Evolutionary conservation across 2,888 invertebrate genomes (phyloP).

Genomic region (Platycheirus albimanus): DNA sequence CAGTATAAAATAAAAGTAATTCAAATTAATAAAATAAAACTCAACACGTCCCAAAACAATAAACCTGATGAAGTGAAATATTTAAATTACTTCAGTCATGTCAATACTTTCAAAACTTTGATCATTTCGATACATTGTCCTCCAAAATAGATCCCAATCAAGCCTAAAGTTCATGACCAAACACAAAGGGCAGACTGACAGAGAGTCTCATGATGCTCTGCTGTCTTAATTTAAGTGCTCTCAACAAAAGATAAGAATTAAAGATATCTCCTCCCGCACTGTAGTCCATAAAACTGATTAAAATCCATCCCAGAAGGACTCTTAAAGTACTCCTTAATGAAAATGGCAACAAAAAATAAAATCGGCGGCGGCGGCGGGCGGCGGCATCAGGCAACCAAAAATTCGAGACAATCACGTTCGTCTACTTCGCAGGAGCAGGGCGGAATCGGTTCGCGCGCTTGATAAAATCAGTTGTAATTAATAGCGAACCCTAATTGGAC

Average conservation of each 20-base stretch:
- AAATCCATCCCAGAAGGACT: conserved; percentile 10
- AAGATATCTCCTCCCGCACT: conserved; percentile 6
- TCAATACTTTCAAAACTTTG: neutral
- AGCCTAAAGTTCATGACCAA: neutral
- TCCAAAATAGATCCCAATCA: neutral
- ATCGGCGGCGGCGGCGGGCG: too few relatives aligned
- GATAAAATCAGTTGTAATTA: conserved; percentile 19
- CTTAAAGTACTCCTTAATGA: conserved; percentile 6
- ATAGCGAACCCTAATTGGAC: conserved; percentile 12
- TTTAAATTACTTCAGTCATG: neutral
- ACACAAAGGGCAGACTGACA: too few relatives aligned
- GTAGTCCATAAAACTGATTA: conserved; percentile 32
- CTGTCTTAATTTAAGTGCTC: neutral
- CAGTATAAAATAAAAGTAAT: too few relatives aligned
- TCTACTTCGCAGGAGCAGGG: neutral
- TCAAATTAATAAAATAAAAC: too few relatives aligned
- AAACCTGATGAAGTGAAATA: neutral
- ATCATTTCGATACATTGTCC: neutral
- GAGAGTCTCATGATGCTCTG: neutral
- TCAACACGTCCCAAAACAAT: conserved; percentile 16
- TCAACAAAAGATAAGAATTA: conserved; percentile 10
- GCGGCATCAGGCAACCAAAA: neutral
- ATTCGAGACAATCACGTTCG: conserved; percentile 21
- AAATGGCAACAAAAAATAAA: neutral
- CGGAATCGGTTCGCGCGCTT: neutral